Evolutionary conservation across 2,888 invertebrate species (phyloP), one percentile per base, ranked within the genome.

Genomic region (Drosophila tripunctata): DNA sequence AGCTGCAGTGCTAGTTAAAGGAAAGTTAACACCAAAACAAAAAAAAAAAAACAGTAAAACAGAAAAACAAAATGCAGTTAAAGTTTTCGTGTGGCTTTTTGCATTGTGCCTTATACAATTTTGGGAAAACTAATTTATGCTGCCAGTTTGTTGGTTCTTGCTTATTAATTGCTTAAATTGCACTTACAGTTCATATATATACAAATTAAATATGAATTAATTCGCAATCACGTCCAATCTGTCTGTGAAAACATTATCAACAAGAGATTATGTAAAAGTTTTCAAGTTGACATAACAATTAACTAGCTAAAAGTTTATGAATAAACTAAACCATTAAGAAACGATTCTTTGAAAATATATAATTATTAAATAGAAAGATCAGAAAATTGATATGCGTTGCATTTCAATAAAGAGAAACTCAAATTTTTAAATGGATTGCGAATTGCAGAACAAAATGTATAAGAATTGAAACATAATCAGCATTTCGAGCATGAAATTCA

Each of bases 121-220:
- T 10, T 27, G 69, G 60, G 33, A n/a, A 55, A 75, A 69, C 70
- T 65, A 75, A 75, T 82, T 86, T 77, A 80, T 83, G 78, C 63
- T 74, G 47, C 48, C 64, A 68, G 54, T 55, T 79, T 62, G 60
- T 30, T 60, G 57, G 48, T 54, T 57, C 12, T 22, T 36, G 6
- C 54, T 33, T 55, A 24, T 38, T 70, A 75, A 72, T 72, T 72
- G 71, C 55, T 54, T 48, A 48, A 52, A 69, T 63, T 50, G 33
- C 4, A 45, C 10, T 35, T 15, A 51, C 21, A 47, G 27, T 31
- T n/a, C 15, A 40, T 47, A 15, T 24, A 24, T 14, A 8, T 38
- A 27, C 33, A 27, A 43, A 70, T 67, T 54, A 61, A 67, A 47
- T 67, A 41, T 55, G n/a, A 52, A 47, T 60, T n/a, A 55, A 35